Evolutionary conservation across 2,888 invertebrate species (phyloP).

Genomic region (Rhagonycha lutea): DNA sequence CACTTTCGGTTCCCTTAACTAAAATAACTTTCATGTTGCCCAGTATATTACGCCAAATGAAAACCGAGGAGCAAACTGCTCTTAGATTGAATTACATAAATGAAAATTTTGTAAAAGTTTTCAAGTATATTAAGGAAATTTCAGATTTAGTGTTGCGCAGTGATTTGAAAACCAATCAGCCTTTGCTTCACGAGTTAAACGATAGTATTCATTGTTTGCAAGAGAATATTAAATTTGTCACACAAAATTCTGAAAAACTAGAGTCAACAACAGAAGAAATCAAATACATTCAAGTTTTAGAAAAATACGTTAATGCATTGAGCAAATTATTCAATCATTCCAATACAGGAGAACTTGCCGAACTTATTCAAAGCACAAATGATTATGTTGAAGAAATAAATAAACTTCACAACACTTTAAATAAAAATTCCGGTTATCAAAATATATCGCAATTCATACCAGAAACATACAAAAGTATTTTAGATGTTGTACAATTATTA

Average conservation of each 20-base stretch:
- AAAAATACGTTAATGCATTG: slow-evolving; percentile 21
- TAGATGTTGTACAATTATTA: neutral
- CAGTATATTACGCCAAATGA: slow-evolving; percentile 41
- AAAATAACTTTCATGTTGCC: slow-evolving; percentile 40
- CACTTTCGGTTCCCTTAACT: slow-evolving; percentile 37
- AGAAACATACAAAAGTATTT: slow-evolving; percentile 4
- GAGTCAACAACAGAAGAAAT: slow-evolving; percentile 29
- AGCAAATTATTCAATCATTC: slow-evolving; percentile 18
- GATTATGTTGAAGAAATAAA: slow-evolving; percentile 4
- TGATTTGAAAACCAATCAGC: neutral
- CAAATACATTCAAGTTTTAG: slow-evolving; percentile 30
- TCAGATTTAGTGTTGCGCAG: slow-evolving; percentile 17
- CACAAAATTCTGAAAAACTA: slow-evolving; percentile 10
- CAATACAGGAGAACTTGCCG: slow-evolving; percentile 6
- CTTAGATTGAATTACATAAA: slow-evolving; percentile 12
- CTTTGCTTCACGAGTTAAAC: neutral
- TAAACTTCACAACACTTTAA: neutral
- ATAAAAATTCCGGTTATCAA: slow-evolving; percentile 4
- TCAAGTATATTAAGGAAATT: slow-evolving; percentile 28
- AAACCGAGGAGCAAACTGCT: slow-evolving; percentile 28
- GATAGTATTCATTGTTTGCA: neutral
- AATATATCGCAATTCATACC: neutral
- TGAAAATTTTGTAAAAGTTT: slow-evolving; percentile 23
- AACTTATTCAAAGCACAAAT: slow-evolving; percentile 22
- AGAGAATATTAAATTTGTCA: slow-evolving; percentile 2